A percentile compares a stretch with the other conserved stretches of the same genome.
Evolutionary conservation across 2,888 invertebrate genomes (phyloP).

Genomic region (Selenia dentaria): DNA sequence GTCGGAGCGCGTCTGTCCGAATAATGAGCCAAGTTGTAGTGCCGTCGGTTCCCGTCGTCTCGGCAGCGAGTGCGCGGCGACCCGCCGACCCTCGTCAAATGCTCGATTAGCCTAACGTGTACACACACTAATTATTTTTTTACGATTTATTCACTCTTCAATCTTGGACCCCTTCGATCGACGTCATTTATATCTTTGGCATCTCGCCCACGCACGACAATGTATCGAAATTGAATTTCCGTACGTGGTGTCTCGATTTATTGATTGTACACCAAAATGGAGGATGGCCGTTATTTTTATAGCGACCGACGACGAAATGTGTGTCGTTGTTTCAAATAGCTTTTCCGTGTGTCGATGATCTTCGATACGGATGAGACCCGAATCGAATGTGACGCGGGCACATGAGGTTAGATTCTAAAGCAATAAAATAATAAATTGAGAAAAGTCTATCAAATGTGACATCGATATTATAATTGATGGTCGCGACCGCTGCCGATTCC

Average conservation of each 20-base stretch:
- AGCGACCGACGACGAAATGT: conserved; percentile 38
- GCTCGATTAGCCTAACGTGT: conserved; percentile 77
- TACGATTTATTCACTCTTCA: conserved; percentile 54
- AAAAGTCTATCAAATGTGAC: conserved; percentile 52
- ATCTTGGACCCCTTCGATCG: conserved; percentile 49
- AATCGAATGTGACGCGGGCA: conserved; percentile 44
- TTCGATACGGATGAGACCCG: conserved; percentile 33
- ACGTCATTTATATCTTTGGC: conserved; percentile 57
- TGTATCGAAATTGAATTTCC: conserved; percentile 61
- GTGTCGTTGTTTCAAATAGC: conserved; percentile 37
- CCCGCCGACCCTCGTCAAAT: conserved; percentile 79
- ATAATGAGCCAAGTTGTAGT: conserved; percentile 75
- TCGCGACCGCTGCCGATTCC: conserved; percentile 38
- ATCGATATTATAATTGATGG: conserved; percentile 41
- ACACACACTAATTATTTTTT: conserved; percentile 71
- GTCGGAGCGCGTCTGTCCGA: conserved; percentile 79
- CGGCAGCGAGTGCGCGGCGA: conserved; percentile 57
- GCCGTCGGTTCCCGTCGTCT: conserved; percentile 48
- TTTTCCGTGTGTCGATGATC: conserved; percentile 26
- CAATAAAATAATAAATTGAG: no score
- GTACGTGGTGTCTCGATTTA: conserved; percentile 55
- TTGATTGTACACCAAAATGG: conserved; percentile 51
- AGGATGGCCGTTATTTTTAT: conserved; percentile 52
- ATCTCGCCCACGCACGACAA: conserved; percentile 57
- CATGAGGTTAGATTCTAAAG: conserved; percentile 47